Percentiles rank a stretch among this genome's conserved stretches.
Evolutionary conservation across 2,113 vertebrate genomes (phyloP).

Genomic region (Gadus chalcogrammus): DNA sequence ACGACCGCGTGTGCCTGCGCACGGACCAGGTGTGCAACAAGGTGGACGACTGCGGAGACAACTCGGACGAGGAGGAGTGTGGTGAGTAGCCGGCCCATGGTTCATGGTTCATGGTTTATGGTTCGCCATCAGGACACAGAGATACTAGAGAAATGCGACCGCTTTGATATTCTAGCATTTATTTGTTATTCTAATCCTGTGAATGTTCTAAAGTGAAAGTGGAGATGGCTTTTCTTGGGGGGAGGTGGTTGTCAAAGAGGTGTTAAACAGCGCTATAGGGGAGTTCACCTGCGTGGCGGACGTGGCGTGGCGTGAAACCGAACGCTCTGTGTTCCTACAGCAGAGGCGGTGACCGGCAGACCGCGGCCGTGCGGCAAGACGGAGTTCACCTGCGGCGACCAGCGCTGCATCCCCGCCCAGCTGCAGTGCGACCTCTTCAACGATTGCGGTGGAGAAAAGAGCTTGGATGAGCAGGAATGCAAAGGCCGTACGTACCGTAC

Average conservation of each 20-base stretch:
- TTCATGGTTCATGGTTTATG: not conserved
- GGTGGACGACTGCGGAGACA: constrained; percentile 94
- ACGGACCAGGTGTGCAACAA: constrained; percentile 87
- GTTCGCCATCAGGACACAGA: too few relatives aligned
- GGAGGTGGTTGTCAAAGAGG: not conserved
- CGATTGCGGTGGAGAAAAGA: constrained; percentile 92
- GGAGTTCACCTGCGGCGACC: constrained; percentile 89
- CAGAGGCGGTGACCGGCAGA: constrained; percentile 78
- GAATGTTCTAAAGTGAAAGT: not conserved
- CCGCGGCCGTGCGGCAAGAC: constrained; percentile 88
- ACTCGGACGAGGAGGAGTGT: constrained; percentile 92
- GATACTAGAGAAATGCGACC: too few relatives aligned
- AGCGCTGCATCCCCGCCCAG: constrained; percentile 82
- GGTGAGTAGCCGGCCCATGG: constrained; percentile 64
- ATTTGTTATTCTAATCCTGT: too few relatives aligned
- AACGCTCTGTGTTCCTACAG: constrained; percentile 18
- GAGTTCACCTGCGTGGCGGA: too few relatives aligned
- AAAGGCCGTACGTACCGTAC: constrained; percentile 80
- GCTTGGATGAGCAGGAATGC: constrained; percentile 91
- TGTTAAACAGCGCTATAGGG: too few relatives aligned
- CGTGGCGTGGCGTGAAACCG: not conserved
- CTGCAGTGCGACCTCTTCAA: constrained; percentile 90
- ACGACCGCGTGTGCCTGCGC: constrained; percentile 87
- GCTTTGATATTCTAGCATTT: too few relatives aligned
- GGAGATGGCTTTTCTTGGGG: not conserved